Evolutionary conservation across 1,140 invertebrate genomes (phyloP), one percentile per base, ranked within the genome.

Genomic region (Sycophaga agraensis): DNA sequence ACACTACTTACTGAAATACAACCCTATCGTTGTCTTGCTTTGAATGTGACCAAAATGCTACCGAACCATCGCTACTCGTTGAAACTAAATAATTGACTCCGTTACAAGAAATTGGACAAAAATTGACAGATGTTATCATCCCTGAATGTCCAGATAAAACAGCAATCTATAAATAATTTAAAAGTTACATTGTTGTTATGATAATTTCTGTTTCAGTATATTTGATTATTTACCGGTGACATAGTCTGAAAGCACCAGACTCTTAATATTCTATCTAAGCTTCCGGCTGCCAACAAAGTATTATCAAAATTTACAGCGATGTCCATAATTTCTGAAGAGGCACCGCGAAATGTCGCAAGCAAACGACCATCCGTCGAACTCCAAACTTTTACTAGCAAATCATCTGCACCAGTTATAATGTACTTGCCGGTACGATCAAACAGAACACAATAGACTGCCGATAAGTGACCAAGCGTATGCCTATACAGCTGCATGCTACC

Each of bases 331-430:
- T 99, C 96, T 0, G 91, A 89, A 0, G 91, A 90, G 28, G 96
- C 94, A 4, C 97, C 97, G 37, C 97, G 85, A 63, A 99, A 88
- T 37, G 96, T 96, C 9, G 89, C 88, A 46, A 98, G 76, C 19
- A 99, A 83, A 22, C 96, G 85, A 1, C 96, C 95, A 79, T 92
- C 92, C 16, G 84, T 73, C 3, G 91, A 89, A 73, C 91, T 92
- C 97, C 97, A 99, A 40, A 98, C 84, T 86, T 99, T 99, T 12
- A 99, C 91, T 7, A 99, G 83, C 56, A 93, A 82, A 82, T 99
- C 97, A 83, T 99, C 97, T 37, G 97, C 96, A 57, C 97, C 97
- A 0, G 97, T 98, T 67, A 98, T 88, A 48, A 98, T 90, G 74
- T 92, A 97, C 73, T 88, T 87, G 5, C 97, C 97, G 12, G 92